phyloP scores from a whole-genome alignment of 2,113 vertebrate genomes.

The Pelmatolapia mariae region DNA sequence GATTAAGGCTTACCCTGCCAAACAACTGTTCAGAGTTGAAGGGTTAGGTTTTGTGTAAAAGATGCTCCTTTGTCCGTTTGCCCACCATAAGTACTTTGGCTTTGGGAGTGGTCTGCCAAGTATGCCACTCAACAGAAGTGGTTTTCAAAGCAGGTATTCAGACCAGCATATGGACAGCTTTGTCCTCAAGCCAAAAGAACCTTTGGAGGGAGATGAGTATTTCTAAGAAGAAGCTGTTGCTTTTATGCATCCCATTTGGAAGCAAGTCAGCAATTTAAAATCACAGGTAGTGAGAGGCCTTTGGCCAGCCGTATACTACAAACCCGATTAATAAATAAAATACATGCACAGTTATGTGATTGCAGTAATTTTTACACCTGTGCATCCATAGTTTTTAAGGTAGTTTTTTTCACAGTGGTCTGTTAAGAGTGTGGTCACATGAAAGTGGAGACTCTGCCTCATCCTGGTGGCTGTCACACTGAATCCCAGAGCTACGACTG shows the following conservation, averaged over 20 bases:
- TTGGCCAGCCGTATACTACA: background rate
- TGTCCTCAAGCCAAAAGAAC: background rate
- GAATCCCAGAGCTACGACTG: constrained; percentile 48
- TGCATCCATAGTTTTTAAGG: background rate
- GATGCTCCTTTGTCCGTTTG: background rate
- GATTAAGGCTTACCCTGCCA: background rate
- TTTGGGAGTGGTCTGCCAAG: constrained; percentile 18
- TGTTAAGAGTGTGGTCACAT: background rate
- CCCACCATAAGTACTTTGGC: background rate
- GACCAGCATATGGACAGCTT: constrained; percentile 23
- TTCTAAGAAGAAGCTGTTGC: background rate
- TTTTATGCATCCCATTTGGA: background rate
- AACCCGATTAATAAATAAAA: background rate
- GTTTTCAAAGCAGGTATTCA: constrained; percentile 43
- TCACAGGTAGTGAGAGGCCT: background rate
- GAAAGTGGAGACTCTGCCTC: background rate
- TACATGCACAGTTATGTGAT: background rate
- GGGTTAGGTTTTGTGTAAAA: background rate
- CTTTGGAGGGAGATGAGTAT: background rate
- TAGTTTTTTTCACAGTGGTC: background rate
- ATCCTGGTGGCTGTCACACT: constrained; percentile 33
- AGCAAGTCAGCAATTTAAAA: background rate
- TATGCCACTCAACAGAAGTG: constrained; percentile 28
- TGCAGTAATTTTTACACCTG: background rate
- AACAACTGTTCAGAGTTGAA: background rate